Evolutionary conservation across 2,888 invertebrate genomes (phyloP).

Genomic region (Caenorhabditis zanzibari): DNA sequence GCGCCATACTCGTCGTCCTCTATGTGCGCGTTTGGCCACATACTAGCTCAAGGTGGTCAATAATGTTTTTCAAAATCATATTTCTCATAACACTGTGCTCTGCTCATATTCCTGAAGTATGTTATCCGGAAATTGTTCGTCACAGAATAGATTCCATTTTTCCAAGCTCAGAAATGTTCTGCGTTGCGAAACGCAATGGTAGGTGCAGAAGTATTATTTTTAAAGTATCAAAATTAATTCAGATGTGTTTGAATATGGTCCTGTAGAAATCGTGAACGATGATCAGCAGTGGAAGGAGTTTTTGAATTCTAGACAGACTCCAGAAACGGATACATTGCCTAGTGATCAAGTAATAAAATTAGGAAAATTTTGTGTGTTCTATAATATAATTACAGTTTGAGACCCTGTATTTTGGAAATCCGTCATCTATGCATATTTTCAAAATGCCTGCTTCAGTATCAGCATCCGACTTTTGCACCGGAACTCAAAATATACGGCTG

Average conservation of each 20-base stretch:
- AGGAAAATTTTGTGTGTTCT: too few relatives aligned
- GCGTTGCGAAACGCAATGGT: conserved; percentile 56
- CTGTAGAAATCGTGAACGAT: conserved; percentile 40
- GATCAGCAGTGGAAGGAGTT: conserved; percentile 52
- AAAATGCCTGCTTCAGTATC: conserved; percentile 50
- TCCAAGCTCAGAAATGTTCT: conserved; percentile 53
- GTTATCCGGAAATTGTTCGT: conserved; percentile 58
- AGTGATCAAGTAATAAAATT: background rate
- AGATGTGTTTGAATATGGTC: conserved; percentile 48
- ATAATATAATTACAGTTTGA: conserved; percentile 11
- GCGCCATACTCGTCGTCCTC: background rate
- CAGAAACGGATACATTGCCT: background rate
- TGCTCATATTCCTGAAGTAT: conserved; percentile 35
- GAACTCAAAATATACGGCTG: conserved; percentile 35
- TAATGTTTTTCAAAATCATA: background rate
- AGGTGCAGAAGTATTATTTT: background rate
- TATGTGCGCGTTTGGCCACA: too few relatives aligned
- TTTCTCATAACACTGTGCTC: background rate
- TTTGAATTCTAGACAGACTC: conserved; percentile 9
- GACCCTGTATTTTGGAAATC: conserved; percentile 7
- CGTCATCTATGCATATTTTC: background rate
- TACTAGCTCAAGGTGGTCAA: too few relatives aligned
- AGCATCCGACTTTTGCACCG: conserved; percentile 44
- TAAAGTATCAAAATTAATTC: background rate
- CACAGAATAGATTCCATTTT: conserved; percentile 62